Evolutionary conservation across 1,140 invertebrate genomes (phyloP).

Genomic region (Mamestra configurata): DNA sequence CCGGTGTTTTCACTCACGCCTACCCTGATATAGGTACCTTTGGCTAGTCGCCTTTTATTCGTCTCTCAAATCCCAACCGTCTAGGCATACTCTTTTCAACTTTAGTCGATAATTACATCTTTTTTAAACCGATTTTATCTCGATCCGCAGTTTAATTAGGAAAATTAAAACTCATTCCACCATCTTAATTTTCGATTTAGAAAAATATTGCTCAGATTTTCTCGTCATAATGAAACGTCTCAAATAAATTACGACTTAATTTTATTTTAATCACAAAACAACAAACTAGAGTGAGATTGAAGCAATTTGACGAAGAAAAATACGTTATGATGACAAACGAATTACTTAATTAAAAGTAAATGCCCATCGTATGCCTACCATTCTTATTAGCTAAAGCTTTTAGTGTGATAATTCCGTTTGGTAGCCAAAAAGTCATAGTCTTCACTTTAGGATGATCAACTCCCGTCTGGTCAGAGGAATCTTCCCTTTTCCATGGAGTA

Average conservation of each 20-base stretch:
- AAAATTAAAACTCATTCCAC: conserved; percentile 17
- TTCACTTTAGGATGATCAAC: no score
- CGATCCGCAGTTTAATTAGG: background rate
- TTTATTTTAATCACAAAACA: conserved; percentile 3
- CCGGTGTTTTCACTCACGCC: no score
- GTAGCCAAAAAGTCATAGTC: no score
- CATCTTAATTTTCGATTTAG: background rate
- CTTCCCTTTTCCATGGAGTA: background rate
- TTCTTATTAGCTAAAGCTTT: background rate
- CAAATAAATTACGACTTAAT: background rate
- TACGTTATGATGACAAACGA: background rate
- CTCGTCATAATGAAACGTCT: background rate
- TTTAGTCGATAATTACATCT: background rate
- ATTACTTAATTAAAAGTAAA: conserved; percentile 5
- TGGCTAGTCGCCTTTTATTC: no score
- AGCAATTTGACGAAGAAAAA: background rate
- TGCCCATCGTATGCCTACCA: background rate
- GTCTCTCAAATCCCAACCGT: no score
- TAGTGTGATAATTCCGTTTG: no score
- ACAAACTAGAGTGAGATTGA: background rate
- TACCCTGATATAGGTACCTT: no score
- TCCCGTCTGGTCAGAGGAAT: no score
- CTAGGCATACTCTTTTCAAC: no score
- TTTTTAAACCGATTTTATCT: background rate
- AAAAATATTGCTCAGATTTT: background rate